Evolutionary conservation across 2,113 vertebrate species (phyloP).

Genomic region (Callipepla squamata): DNA sequence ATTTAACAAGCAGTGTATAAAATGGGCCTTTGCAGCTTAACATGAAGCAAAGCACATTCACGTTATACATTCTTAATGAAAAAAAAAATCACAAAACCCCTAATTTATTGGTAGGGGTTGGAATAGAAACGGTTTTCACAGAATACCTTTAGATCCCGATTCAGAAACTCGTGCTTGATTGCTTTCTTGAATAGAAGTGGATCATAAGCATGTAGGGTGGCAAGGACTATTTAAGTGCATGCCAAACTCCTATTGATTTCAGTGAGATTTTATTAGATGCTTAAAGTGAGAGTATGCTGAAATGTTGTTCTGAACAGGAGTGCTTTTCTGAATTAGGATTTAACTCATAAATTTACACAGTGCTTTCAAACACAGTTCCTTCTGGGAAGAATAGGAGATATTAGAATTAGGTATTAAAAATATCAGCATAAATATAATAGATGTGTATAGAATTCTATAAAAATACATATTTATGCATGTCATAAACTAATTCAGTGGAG

Average conservation of each 20-base stretch:
- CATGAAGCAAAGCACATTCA: slow-evolving; percentile 67
- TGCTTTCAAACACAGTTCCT: not conserved
- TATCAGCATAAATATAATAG: not conserved
- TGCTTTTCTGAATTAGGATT: slow-evolving; percentile 14
- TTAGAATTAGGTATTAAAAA: not conserved
- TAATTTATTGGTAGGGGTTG: slow-evolving; percentile 60
- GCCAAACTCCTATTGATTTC: slow-evolving; percentile 63
- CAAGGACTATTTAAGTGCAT: slow-evolving; percentile 48
- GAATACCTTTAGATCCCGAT: slow-evolving; percentile 66
- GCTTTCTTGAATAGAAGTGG: slow-evolving; percentile 62
- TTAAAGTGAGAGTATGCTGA: not conserved
- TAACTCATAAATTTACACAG: not conserved
- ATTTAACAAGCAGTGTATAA: slow-evolving; percentile 72
- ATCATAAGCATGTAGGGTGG: slow-evolving; percentile 62
- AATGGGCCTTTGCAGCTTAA: slow-evolving; percentile 67
- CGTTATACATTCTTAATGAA: slow-evolving; percentile 46
- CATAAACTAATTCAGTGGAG: not conserved
- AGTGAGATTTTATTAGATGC: slow-evolving; percentile 42
- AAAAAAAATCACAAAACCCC: slow-evolving; percentile 56
- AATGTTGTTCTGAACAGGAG: slow-evolving; percentile 15
- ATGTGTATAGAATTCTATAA: not conserved
- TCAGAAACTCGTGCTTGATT: slow-evolving; percentile 69
- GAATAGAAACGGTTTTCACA: slow-evolving; percentile 66
- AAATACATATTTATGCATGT: not conserved
- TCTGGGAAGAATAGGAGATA: not conserved